These are phyloP conservation scores for Halictus quadricinctus DNA, from an alignment of 2,888 invertebrate genomes.

Conservation along the genomic window DNA sequence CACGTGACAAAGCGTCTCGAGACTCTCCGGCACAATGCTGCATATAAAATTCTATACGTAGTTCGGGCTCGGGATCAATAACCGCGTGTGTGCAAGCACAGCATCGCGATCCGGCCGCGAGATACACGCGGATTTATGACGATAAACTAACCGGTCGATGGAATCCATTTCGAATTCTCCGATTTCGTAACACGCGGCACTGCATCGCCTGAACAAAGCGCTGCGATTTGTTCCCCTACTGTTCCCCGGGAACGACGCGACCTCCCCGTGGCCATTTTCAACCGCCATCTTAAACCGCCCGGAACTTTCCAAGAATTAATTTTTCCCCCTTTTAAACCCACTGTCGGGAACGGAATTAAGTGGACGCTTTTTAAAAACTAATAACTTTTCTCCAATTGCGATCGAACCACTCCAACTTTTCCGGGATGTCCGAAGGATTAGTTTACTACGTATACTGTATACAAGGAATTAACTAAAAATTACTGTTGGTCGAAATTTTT, in stretches of 20 bases:
- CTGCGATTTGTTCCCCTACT: neutral
- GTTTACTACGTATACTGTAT: no score
- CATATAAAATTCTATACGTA: conserved; percentile 12
- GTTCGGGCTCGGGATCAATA: conserved; percentile 26
- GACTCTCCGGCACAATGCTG: neutral
- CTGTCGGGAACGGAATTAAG: neutral
- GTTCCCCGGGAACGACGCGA: neutral
- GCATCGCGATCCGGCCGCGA: neutral
- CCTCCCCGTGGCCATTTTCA: neutral
- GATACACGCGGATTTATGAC: conserved; percentile 28
- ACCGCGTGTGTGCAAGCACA: conserved; percentile 1
- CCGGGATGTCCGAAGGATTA: neutral
- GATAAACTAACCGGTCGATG: conserved; percentile 23
- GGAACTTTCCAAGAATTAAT: neutral
- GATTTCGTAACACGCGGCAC: conserved; percentile 14
- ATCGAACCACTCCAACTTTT: neutral
- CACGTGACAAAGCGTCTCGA: conserved; percentile 18
- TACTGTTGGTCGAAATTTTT: no score
- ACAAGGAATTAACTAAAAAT: no score
- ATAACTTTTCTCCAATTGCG: neutral
- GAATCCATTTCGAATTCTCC: conserved; percentile 9
- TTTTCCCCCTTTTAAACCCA: neutral
- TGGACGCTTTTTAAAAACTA: neutral
- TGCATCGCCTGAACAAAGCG: neutral
- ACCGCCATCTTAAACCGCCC: neutral